phyloP scores from a whole-genome alignment of 2,888 invertebrate species.

The Volucella inanis region DNA sequence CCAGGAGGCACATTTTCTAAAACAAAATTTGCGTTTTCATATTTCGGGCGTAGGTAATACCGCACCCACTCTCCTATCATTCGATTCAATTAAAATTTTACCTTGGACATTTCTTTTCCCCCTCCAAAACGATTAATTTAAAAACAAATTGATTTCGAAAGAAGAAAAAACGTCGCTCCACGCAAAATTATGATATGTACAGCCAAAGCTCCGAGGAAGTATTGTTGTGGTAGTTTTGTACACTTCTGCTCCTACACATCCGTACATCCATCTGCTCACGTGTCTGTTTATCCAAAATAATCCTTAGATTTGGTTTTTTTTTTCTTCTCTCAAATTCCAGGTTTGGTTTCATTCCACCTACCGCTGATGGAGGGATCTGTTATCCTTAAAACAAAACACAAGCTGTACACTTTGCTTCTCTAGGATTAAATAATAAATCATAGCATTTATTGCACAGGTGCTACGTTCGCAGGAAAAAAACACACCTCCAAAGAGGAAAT shows the following conservation, averaged over 20 bases:
- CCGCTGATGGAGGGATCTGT: conserved; percentile 10
- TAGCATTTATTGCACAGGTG: conserved; percentile 74
- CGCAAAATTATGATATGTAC: conserved; percentile 8
- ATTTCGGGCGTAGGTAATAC: too few species aligned
- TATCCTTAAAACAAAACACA: conserved; percentile 50
- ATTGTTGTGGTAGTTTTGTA: conserved; percentile 27
- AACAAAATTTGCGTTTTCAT: too few species aligned
- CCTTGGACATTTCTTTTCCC: too few species aligned
- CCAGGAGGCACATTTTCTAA: too few species aligned
- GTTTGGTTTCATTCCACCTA: neutral
- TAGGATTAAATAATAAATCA: conserved; percentile 74
- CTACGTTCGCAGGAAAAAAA: conserved; percentile 54
- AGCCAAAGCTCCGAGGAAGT: conserved; percentile 7
- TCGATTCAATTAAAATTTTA: too few species aligned
- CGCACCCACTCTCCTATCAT: too few species aligned
- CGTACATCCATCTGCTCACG: conserved; percentile 42
- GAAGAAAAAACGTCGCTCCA: too few species aligned
- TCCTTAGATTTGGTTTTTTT: conserved; percentile 44
- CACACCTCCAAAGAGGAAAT: conserved; percentile 19
- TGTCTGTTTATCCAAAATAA: conserved; percentile 71
- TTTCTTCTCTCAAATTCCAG: conserved; percentile 17
- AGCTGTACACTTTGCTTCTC: conserved; percentile 68
- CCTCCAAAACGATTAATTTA: too few species aligned
- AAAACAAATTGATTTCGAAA: too few species aligned
- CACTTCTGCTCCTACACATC: too few species aligned